Evolutionary conservation across 2,797 vertebrate genomes (phyloP), one percentile per base, ranked within the genome.

Genomic region (Graptemys geographica): DNA sequence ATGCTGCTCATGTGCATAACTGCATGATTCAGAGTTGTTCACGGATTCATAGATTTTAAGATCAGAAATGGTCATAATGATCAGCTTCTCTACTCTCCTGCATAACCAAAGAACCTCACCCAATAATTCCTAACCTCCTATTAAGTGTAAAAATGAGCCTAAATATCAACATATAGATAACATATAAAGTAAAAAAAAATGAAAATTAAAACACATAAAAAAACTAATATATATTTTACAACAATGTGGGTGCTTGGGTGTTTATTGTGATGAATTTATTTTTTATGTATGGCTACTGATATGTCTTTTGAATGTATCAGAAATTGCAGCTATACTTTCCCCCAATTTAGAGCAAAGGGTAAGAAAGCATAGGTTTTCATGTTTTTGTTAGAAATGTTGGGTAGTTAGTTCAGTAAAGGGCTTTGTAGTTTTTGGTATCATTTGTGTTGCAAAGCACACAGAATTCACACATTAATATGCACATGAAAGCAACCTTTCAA

Each of bases 1-100:
- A 44, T 78, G 51, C 92, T 83, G 81, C 33, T 95, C 41, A 5
- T 80, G 44, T 65, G 19, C 19, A 51, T 18, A 84, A 33, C 13
- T 87, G 23, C 51, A 52, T 1, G 21, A 72, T 27, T 89, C 53
- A 23, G 13, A 56, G 83, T 93, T 92, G 79, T 72, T 59, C 51
- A 69, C 51, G 49, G 86, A 79, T 83, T 91, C 1, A 11, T 89
- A 92, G 65, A 37, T 94, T 69, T 94, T 88, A 55, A 89, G 83
- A n/a, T 11, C 86, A 92, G 47, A 3, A 16, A 12, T 83, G 88
- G 47, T 62, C 31, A 47, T 16, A 47, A 62, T 37, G 76, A 80
- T 16, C 78, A 69, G 18, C 33, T 41, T 41, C 19, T 72, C 19
- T 37, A 3, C 19, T 11, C 52, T 65, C 16, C 16, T 8, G 8